These are phyloP conservation scores for Unio pictorum DNA, from an alignment of 2,888 invertebrate species.

Conservation along the genomic window DNA sequence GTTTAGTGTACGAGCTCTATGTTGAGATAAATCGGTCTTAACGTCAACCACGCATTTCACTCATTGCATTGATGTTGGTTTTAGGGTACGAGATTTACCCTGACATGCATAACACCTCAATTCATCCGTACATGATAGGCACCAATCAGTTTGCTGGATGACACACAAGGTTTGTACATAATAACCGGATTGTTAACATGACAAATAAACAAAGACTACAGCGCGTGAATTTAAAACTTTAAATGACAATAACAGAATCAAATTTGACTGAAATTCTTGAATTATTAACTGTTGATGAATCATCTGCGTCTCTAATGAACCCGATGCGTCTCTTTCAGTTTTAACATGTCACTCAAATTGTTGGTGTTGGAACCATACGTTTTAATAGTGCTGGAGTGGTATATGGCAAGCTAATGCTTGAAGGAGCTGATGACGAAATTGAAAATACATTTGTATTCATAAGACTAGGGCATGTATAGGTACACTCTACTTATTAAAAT, in stretches of 20 bases:
- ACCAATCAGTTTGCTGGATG: slow-evolving; percentile 43
- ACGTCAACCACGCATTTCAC: background rate
- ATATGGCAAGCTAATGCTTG: slow-evolving; percentile 33
- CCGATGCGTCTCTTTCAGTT: slow-evolving; percentile 72
- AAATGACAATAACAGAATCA: too few relatives aligned
- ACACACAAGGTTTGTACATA: slow-evolving; percentile 1
- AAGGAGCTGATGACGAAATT: slow-evolving; percentile 84
- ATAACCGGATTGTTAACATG: background rate
- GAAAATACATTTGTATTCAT: slow-evolving; percentile 84
- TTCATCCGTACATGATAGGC: slow-evolving; percentile 63
- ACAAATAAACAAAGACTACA: too few relatives aligned
- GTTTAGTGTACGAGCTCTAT: slow-evolving; percentile 93
- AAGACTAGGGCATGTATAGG: slow-evolving; percentile 64
- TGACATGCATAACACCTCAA: slow-evolving; percentile 50
- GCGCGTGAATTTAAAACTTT: too few relatives aligned
- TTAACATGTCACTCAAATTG: slow-evolving; percentile 75
- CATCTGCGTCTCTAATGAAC: too few relatives aligned
- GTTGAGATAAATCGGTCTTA: slow-evolving; percentile 84
- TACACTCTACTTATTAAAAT: slow-evolving; percentile 8
- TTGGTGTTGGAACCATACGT: slow-evolving; percentile 61
- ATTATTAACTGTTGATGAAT: too few relatives aligned
- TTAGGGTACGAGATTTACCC: slow-evolving; percentile 34
- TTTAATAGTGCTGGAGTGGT: slow-evolving; percentile 68
- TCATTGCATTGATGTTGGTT: slow-evolving; percentile 73
- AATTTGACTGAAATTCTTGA: too few relatives aligned